phyloP scores from a whole-genome alignment of 2,113 vertebrate genomes.

The Acanthisitta chloris region DNA sequence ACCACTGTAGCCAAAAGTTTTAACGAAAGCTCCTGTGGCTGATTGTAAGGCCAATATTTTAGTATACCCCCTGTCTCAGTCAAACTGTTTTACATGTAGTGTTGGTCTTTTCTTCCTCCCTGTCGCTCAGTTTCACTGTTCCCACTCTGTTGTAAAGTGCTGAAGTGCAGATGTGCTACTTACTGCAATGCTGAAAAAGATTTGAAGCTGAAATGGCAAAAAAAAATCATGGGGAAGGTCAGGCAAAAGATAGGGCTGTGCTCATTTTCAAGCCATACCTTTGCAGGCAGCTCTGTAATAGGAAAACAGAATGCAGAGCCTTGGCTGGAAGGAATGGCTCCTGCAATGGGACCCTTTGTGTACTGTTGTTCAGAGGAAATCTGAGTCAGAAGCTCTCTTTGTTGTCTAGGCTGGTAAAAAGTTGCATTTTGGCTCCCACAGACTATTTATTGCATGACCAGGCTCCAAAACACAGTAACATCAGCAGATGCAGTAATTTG shows the following conservation, averaged over 20 bases:
- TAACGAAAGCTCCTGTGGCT: not conserved
- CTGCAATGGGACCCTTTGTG: not conserved
- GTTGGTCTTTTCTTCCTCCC: not conserved
- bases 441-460: not conserved
- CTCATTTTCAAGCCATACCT: not conserved
- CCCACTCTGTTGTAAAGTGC: not conserved
- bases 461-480: not conserved
- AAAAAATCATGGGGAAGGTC: not conserved
- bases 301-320: not conserved
- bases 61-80: not conserved
- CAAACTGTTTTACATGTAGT: not conserved
- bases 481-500: not conserved
- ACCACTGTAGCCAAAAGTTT: not conserved
- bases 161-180: not conserved
- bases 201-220: not conserved
- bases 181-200: not conserved
- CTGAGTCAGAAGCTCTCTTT: not conserved
- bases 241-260: not conserved
- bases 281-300: not conserved
- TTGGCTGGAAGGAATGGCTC: not conserved
- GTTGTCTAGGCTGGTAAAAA: not conserved
- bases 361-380: not conserved
- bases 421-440: not conserved
- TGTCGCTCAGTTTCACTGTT: not conserved
- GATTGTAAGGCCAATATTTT: not conserved